Percentiles rank a stretch among this genome's conserved stretches.
These are phyloP conservation scores for Distichodus sexfasciatus DNA, from an alignment of 2,797 vertebrate genomes.

Conservation along the genomic window DNA sequence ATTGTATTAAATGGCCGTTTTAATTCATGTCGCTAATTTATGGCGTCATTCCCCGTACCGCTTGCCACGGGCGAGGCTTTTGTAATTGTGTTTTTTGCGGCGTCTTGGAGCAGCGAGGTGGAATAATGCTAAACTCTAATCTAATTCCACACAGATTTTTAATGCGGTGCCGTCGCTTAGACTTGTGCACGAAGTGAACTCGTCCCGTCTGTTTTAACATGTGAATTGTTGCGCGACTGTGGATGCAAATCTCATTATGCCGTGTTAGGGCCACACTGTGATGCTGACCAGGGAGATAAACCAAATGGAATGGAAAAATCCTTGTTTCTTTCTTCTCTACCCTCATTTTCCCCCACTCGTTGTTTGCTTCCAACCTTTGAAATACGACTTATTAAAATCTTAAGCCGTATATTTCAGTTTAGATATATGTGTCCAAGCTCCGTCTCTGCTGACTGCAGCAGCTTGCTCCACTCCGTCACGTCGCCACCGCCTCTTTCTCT, in stretches of 20 bases:
- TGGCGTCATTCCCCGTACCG: slow-evolving; percentile 34
- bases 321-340: neutral
- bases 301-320: neutral
- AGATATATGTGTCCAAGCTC: slow-evolving; percentile 6
- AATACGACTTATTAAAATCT: slow-evolving; percentile 7
- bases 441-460: neutral
- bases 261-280: neutral
- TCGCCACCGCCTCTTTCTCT: neutral
- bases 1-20: slow-evolving; percentile 65
- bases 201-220: slow-evolving; percentile 67
- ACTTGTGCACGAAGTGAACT: slow-evolving; percentile 44
- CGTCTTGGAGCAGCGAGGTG: slow-evolving; percentile 62
- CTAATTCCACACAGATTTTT: slow-evolving; percentile 66
- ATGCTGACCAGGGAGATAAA: neutral
- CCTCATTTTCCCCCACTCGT: neutral
- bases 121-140: slow-evolving; percentile 68
- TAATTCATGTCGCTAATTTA: slow-evolving; percentile 59
- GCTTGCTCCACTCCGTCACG: slow-evolving; percentile 1
- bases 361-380: slow-evolving; percentile 15
- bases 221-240: slow-evolving; percentile 34
- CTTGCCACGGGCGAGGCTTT: slow-evolving; percentile 46
- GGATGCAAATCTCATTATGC: slow-evolving; percentile 21
- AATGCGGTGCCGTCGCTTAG: slow-evolving; percentile 70
- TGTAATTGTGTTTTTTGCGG: slow-evolving; percentile 53
- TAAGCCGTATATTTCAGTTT: slow-evolving; percentile 5